Evolutionary conservation across 2,888 invertebrate genomes (phyloP).

Genomic region (Dioctria linearis): DNA sequence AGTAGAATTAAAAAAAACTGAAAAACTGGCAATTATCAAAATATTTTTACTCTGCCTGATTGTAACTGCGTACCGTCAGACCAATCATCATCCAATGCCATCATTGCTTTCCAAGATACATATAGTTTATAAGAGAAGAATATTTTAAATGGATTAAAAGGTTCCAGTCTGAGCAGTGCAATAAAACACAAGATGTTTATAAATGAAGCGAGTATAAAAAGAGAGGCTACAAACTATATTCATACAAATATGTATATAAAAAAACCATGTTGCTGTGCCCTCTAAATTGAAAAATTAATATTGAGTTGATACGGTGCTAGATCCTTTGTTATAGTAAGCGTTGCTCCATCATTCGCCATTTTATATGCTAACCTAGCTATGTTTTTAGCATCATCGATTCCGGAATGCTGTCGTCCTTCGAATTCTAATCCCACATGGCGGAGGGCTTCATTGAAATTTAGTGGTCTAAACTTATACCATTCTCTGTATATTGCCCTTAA

Average conservation of each 20-base stretch:
- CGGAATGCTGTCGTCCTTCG: constrained; percentile 76
- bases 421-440: constrained; percentile 74
- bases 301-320: constrained; percentile 69
- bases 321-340: constrained; percentile 72
- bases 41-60: no score
- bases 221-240: constrained; percentile 55
- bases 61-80: no score
- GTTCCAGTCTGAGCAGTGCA: constrained; percentile 9
- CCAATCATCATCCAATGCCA: no score
- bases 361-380: constrained; percentile 74
- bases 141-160: no score
- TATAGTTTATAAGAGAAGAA: no score
- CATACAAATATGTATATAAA: constrained; percentile 53
- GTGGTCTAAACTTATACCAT: constrained; percentile 74
- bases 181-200: constrained; percentile 38
- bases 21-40: no score
- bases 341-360: constrained; percentile 75
- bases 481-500: constrained; percentile 73
- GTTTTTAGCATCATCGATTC: constrained; percentile 76
- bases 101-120: no score
- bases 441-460: constrained; percentile 72
- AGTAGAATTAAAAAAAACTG: no score
- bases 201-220: constrained; percentile 56
- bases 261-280: constrained; percentile 18
- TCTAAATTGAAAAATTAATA: constrained; percentile 66